Evolutionary conservation across 2,888 invertebrate species (phyloP), one percentile per base, ranked within the genome.

Genomic region (Brachynemurus nebulosus): DNA sequence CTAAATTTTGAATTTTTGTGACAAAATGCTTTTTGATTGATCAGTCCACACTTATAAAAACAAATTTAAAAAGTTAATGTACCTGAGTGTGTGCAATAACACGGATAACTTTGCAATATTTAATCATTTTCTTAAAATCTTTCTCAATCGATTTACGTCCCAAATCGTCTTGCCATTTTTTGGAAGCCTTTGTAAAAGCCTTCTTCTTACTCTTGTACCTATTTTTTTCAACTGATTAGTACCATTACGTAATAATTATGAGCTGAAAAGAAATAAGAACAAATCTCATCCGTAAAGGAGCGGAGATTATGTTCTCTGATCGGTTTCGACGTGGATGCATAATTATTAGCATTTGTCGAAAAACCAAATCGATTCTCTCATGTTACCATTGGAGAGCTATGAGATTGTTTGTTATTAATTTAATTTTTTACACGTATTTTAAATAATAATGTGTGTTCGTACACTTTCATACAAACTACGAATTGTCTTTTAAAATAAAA

Each of bases 121-220:
- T 93, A 65, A 92, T 78, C 76, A 99, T 95, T 68, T 95, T 96
- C 69, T 83, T 85, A 63, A 99, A 85, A 62, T 98, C 95, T 55
- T 86, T 84, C 58, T 96, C 95, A 65, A 99, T 96, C 52, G 91
- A 88, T 69, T 93, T 91, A 66, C 89, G 88, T 47, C 98, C 98
- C 55, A 88, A 77, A 58, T 91, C 89, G 72, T 97, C 97, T 58
- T 88, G 85, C 97, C 98, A 99, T 68, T 97, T 98, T 74, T 96
- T 96, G 63, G 90, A 85, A 50, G 91, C 80, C 71, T 97, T 97
- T 54, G 92, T 89, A 72, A 97, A 98, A 52, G 98, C 98, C 91
- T 96, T 97, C 90, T 96, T 98, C 83, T 98, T 95, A 69, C 92
- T 91, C 72, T 92, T 90, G 75, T 93, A 96, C 98, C 98, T 98